These are phyloP conservation scores for Solenopsis fugax DNA, from an alignment of 1,140 invertebrate genomes.

Conservation along the genomic window DNA sequence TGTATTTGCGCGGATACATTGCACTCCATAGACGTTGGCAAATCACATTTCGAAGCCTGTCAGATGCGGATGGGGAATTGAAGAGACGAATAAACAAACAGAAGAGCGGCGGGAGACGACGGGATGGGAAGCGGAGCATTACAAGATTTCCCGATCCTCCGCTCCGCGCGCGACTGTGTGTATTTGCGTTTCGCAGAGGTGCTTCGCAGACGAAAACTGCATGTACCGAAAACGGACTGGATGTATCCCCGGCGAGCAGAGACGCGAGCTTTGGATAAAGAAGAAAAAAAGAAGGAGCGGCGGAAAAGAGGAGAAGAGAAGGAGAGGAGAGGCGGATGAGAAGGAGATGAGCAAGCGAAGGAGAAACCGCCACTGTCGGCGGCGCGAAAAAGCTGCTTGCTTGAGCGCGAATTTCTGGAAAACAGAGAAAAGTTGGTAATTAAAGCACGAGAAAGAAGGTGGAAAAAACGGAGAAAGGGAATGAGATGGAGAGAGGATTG, in stretches of 20 bases:
- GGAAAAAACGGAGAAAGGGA: constrained; percentile 57
- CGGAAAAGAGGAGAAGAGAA: background rate
- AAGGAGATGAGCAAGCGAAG: constrained; percentile 30
- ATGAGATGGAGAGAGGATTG: constrained; percentile 27
- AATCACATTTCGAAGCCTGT: constrained; percentile 60
- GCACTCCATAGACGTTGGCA: constrained; percentile 47
- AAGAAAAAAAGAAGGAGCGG: constrained; percentile 2
- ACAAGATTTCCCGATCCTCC: constrained; percentile 62
- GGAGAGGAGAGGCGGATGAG: background rate
- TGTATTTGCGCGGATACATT: constrained; percentile 52
- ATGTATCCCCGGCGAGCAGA: constrained; percentile 26
- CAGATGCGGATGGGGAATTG: constrained; percentile 22
- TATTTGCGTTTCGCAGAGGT: constrained; percentile 57
- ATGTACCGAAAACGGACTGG: constrained; percentile 42
- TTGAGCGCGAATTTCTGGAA: constrained; percentile 73
- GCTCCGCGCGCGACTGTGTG: constrained; percentile 37
- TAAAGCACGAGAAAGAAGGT: constrained; percentile 71
- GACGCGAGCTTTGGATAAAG: constrained; percentile 8
- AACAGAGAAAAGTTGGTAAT: constrained; percentile 80
- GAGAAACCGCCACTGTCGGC: constrained; percentile 58
- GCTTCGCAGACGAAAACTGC: constrained; percentile 40
- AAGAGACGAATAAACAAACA: constrained; percentile 62
- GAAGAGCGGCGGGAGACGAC: constrained; percentile 33
- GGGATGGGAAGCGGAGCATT: constrained; percentile 41
- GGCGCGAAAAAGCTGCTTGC: constrained; percentile 69